These are phyloP conservation scores for Sarcophaga rosellei DNA, from an alignment of 2,888 invertebrate genomes.

Conservation along the genomic window DNA sequence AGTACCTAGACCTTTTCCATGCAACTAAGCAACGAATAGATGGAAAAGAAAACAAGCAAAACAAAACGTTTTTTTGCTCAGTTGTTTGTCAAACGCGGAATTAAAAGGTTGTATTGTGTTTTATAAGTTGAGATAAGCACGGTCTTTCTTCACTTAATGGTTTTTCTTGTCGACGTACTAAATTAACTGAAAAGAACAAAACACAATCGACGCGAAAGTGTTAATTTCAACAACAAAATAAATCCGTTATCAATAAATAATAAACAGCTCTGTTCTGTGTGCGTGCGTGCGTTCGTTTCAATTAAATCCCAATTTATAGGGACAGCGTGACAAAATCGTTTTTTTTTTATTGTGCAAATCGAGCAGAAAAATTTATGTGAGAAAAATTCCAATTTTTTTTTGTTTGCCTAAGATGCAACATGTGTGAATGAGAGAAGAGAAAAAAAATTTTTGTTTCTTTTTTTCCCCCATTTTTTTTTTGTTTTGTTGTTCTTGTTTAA, in stretches of 20 bases:
- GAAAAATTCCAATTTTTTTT: constrained; percentile 5
- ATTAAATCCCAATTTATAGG: neutral
- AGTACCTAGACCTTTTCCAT: fast-evolving
- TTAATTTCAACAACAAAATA: neutral
- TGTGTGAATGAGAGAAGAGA: constrained; percentile 55
- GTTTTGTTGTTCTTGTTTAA: neutral
- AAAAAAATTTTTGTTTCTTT: neutral
- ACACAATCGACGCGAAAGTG: constrained; percentile 7
- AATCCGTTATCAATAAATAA: neutral
- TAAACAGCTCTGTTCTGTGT: neutral
- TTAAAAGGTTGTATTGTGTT: constrained; percentile 40
- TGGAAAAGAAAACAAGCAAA: constrained; percentile 23
- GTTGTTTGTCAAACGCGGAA: constrained; percentile 59
- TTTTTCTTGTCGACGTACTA: constrained; percentile 25
- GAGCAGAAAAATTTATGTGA: neutral
- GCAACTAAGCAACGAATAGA: constrained; percentile 15
- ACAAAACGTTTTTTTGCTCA: constrained; percentile 45
- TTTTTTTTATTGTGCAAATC: neutral
- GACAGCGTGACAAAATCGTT: neutral
- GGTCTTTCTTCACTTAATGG: too few species aligned
- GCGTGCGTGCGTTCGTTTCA: neutral
- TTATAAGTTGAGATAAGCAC: neutral
- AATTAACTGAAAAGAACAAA: neutral
- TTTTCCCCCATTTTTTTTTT: constrained; percentile 6
- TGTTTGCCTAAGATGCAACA: constrained; percentile 57